phyloP scores from a whole-genome alignment of 2,888 invertebrate species.

The Nomada ruficornis region DNA sequence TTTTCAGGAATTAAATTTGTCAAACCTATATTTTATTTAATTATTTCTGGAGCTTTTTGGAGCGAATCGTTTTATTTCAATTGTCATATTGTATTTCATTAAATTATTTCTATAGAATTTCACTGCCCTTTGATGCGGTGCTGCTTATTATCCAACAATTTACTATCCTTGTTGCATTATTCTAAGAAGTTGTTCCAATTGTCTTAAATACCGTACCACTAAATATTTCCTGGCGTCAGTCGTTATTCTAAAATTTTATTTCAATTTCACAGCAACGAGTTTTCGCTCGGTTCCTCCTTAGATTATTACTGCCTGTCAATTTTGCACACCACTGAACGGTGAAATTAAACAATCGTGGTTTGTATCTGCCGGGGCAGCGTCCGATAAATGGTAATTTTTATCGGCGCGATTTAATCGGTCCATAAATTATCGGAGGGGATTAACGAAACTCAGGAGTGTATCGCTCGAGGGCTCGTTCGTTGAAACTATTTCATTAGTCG shows the following conservation, averaged over 20 bases:
- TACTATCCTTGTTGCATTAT: not conserved
- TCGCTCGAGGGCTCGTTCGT: slow-evolving; percentile 28
- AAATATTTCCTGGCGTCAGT: not conserved
- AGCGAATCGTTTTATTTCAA: too few relatives aligned
- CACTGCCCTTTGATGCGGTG: too few relatives aligned
- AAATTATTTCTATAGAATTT: too few relatives aligned
- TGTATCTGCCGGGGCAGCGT: slow-evolving; percentile 29
- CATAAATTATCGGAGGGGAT: slow-evolving; percentile 58
- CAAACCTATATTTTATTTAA: too few relatives aligned
- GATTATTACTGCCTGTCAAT: slow-evolving; percentile 4
- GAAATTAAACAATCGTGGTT: slow-evolving; percentile 45
- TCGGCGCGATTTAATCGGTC: slow-evolving; percentile 58
- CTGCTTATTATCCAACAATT: too few relatives aligned
- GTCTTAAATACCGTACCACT: not conserved
- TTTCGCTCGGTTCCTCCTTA: not conserved
- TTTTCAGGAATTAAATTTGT: too few relatives aligned
- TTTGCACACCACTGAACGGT: slow-evolving; percentile 20
- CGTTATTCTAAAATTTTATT: not conserved
- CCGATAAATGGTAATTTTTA: slow-evolving; percentile 58
- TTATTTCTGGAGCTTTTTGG: too few relatives aligned
- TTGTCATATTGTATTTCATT: too few relatives aligned
- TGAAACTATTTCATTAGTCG: slow-evolving; percentile 51
- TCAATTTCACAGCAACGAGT: slow-evolving; percentile 2
- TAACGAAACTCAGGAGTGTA: slow-evolving; percentile 54
- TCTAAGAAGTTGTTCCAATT: not conserved